phyloP scores from a whole-genome alignment of 2,888 invertebrate species.

The Drosophila diplacantha region DNA sequence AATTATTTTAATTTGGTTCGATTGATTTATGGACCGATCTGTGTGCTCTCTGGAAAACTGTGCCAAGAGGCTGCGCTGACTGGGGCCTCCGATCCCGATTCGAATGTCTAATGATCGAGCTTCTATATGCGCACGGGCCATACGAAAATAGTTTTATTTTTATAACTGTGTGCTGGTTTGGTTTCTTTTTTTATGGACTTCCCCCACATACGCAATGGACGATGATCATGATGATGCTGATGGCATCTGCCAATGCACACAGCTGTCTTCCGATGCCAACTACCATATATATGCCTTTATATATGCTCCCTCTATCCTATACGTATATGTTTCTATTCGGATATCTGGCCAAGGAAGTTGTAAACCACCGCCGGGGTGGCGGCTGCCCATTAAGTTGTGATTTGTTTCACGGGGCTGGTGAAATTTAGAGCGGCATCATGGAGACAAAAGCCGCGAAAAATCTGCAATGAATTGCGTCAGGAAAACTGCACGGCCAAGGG shows the following conservation, averaged over 20 bases:
- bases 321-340: slow-evolving; percentile 21
- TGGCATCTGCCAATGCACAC: slow-evolving; percentile 66
- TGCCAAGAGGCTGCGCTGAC: slow-evolving; percentile 54
- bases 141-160: slow-evolving; percentile 67
- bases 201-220: slow-evolving; percentile 63
- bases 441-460: slow-evolving; percentile 50
- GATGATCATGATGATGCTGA: slow-evolving; percentile 36
- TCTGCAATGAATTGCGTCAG: slow-evolving; percentile 11
- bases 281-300: slow-evolving; percentile 6
- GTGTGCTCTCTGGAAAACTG: slow-evolving; percentile 62
- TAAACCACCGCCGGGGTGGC: slow-evolving; percentile 47
- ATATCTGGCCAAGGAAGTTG: slow-evolving; percentile 60
- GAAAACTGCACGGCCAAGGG: slow-evolving; percentile 36
- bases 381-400: slow-evolving; percentile 58
- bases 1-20: slow-evolving; percentile 64
- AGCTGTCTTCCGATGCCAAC: slow-evolving; percentile 62
- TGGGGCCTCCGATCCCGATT: slow-evolving; percentile 15
- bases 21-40: slow-evolving; percentile 61
- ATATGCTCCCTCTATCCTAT: neutral
- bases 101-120: slow-evolving; percentile 45
- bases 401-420: slow-evolving; percentile 48
- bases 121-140: slow-evolving; percentile 54
- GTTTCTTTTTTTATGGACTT: slow-evolving; percentile 68
- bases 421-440: slow-evolving; percentile 17
- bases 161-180: slow-evolving; percentile 69